Base-by-base conservation (phyloP, 2,888 invertebrate genomes). In the Drosophila formosana region DNA sequence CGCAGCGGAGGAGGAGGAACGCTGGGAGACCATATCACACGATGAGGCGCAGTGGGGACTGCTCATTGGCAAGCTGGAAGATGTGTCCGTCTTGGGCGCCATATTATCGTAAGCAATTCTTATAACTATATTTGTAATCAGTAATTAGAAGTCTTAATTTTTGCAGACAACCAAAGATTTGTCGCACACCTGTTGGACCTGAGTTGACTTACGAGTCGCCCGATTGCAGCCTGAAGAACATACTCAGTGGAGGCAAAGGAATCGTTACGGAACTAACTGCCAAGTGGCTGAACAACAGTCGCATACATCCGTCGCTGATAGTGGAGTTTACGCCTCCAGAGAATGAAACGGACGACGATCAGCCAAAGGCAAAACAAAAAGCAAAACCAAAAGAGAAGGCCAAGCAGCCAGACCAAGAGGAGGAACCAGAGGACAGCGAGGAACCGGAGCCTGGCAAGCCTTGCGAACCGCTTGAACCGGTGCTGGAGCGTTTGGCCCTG, bases 261-360 rank as follows among this genome's bases (percentile, higher is more conserved):
- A 96, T 96, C n/a, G 95, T 98, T 7, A 96, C 97, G 0, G 98
- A 98, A 91, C 92, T 97, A 57, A 96, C 97, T 46, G 96, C 97
- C 0, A 96, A 96, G 90, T 98, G 98, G 97, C 93, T 98, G 25
- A 95, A 96, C 56, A 94, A 95, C 23, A 94, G 95, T 77, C 96
- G 96, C 9, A 93, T 96, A 5, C 93, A 95, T 86, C 96, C 97
- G 0, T 92, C 94, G 72, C 93, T 94, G 67, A 92, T 96, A 51
- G 90, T 94, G 11, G 93, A 94, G 11, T 72, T 83, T 30, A 80
- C 75, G 3, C 72, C 80, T 4, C 58, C 75, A 0, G 86, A 66
- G 41, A 94, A 94, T 72, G 94, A 95, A 78, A 55, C 52, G 0
- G 84, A 87, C 11, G 80, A 72, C 13, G 85, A 77, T 43, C 25